These are phyloP conservation scores for Dione juno DNA, from an alignment of 2,888 invertebrate genomes.

Conservation along the genomic window DNA sequence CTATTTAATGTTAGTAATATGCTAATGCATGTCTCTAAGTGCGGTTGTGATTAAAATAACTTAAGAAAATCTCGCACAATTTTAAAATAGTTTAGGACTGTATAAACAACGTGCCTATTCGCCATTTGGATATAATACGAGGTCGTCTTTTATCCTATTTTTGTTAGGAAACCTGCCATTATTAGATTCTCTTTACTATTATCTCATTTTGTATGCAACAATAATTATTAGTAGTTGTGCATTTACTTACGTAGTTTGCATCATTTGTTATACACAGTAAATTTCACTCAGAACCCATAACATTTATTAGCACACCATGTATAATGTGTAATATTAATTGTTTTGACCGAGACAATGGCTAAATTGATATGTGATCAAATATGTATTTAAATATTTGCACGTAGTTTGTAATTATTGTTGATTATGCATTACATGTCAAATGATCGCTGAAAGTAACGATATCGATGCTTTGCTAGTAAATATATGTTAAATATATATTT, in stretches of 20 bases:
- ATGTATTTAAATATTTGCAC: too few species aligned
- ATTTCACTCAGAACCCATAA: not conserved
- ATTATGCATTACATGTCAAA: not conserved
- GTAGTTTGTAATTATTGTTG: not conserved
- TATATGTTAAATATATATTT: not conserved
- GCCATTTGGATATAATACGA: conserved; percentile 13
- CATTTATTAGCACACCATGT: not conserved
- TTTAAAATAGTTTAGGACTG: conserved; percentile 20
- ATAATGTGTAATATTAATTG: not conserved
- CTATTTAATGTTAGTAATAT: conserved; percentile 3
- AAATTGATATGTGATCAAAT: not conserved
- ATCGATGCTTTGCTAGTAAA: not conserved
- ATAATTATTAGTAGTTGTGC: not conserved
- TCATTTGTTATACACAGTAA: not conserved
- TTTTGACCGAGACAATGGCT: not conserved
- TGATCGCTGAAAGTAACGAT: not conserved
- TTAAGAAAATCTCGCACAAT: conserved; percentile 21
- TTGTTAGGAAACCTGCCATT: not conserved
- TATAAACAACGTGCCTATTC: conserved; percentile 15
- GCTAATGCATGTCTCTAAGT: not conserved
- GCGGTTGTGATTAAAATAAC: not conserved
- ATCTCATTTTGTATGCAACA: not conserved
- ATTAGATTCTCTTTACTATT: not conserved
- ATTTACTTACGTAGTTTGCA: not conserved
- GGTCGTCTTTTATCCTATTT: conserved; percentile 8